Evolutionary conservation across 2,797 vertebrate species (phyloP).

Genomic region (Diglossa cyanea): DNA sequence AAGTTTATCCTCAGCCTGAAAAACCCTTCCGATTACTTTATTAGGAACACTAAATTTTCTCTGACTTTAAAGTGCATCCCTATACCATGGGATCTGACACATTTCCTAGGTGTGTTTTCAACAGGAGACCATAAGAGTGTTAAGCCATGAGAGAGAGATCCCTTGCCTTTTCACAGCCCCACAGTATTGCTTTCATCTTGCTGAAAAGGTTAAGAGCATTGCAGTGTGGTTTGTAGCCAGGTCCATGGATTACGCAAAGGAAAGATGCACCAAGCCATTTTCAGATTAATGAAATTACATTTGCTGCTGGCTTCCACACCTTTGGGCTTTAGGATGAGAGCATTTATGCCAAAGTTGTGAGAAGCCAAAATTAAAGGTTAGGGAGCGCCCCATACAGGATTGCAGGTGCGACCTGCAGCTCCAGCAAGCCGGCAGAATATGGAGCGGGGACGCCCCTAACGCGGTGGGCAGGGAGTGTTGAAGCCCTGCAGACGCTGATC

Average conservation of each 20-base stretch:
- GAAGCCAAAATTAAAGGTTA: background rate
- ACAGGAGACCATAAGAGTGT: background rate
- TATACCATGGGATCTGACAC: background rate
- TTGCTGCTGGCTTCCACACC: background rate
- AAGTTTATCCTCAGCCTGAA: background rate
- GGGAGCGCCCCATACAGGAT: background rate
- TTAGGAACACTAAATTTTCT: fast-evolving
- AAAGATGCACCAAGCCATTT: background rate
- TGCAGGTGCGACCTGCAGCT: background rate
- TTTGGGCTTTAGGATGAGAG: background rate
- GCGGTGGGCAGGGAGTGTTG: background rate
- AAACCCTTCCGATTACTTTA: background rate
- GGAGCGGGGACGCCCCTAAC: fast-evolving
- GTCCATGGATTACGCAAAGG: fast-evolving
- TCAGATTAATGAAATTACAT: background rate
- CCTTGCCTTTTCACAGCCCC: background rate
- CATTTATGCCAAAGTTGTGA: background rate
- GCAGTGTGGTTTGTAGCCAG: background rate
- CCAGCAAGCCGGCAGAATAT: fast-evolving
- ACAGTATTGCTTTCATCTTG: fast-evolving
- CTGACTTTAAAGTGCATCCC: background rate
- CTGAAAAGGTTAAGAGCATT: background rate
- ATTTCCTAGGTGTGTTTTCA: background rate
- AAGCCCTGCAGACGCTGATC: background rate
- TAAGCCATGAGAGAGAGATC: fast-evolving